A percentile compares a stretch with the other conserved stretches of the same genome.
phyloP scores from a whole-genome alignment of 2,797 vertebrate species.

The Crenichthys baileyi region DNA sequence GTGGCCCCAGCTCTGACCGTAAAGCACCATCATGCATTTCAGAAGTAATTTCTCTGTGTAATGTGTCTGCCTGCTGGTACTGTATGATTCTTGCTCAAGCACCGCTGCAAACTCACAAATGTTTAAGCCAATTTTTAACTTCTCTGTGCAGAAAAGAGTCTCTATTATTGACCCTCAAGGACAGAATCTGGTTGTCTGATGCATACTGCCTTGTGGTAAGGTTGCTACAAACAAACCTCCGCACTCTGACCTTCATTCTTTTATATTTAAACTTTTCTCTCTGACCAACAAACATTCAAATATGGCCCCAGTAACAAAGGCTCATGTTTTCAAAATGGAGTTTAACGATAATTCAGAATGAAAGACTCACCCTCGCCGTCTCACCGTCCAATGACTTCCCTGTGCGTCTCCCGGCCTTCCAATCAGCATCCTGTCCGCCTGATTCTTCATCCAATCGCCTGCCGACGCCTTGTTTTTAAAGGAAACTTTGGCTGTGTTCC shows the following conservation, averaged over 20 bases:
- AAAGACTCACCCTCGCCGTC: too few species aligned
- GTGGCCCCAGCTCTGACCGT: constrained; percentile 30
- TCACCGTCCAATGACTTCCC: too few species aligned
- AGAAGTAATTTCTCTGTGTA: constrained; percentile 8
- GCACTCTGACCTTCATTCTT: not conserved
- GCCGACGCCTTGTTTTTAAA: too few species aligned
- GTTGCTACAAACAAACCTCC: not conserved
- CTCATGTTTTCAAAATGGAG: too few species aligned
- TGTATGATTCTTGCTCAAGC: constrained; percentile 9
- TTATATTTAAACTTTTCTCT: not conserved
- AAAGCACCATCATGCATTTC: constrained; percentile 27
- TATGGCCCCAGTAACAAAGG: too few species aligned
- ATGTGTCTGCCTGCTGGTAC: constrained; percentile 11
- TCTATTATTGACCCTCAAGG: not conserved
- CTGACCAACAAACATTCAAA: not conserved
- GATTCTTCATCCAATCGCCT: too few species aligned
- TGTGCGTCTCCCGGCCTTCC: too few species aligned
- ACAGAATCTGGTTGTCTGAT: not conserved
- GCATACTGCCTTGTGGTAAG: not conserved
- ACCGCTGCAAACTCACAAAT: not conserved
- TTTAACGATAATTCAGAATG: too few species aligned
- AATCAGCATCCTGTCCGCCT: too few species aligned
- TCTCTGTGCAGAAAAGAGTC: not conserved
- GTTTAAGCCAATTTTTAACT: not conserved
- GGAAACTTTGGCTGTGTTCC: too few species aligned